Base-by-base conservation (phyloP, 2,797 vertebrate species). In the Heterohyrax brucei region DNA sequence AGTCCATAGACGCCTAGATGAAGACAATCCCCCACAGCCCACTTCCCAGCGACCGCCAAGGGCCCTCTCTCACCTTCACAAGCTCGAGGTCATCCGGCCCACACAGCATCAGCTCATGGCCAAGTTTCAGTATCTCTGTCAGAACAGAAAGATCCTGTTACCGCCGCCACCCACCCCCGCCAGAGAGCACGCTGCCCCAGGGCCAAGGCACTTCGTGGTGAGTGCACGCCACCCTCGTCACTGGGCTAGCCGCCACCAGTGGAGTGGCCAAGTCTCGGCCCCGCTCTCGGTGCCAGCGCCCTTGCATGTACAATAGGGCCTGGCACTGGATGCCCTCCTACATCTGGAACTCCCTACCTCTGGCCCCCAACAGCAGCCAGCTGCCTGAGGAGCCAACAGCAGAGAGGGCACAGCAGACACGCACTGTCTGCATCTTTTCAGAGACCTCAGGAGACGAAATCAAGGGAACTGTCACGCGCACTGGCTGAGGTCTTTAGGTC, bases 91-190 rank as follows among this genome's bases (percentile, higher is more conserved):
- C 99, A 22, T 98, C 97, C 8, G 97, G 97, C 93, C 91, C 98
- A 94, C 99, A 99, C 89, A 99, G 96, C 98, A 99, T 98, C 97
- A 99, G 98, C 64, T 99, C 98, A 87, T 99, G 98, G 18, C 99
- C 99, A 87, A 99, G 96, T 22, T 87, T 96, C 75, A 98, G 98
- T 95, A 99, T 98, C 95, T 99, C 99, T 99, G 98, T 91, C 46
- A 26, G 87, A 66, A 28, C 62, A 95, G 39, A 88, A 90, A 53
- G 33, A 70, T 3, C 33, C 56, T 18, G 48, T 96, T 61, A 96
- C 18, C 19, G 2, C 13, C 68, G 44, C 66, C 2, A 46, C 73
- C 33, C 39, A 84, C 64, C 61, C 24, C 30, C 59, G 80, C 13
- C 14, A 39, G 79, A 76, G 18, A 46, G n/a, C 30, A 53, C 2